Base-by-base conservation (phyloP, 2,797 vertebrate species). In the Pangasius sanitwongsei region DNA sequence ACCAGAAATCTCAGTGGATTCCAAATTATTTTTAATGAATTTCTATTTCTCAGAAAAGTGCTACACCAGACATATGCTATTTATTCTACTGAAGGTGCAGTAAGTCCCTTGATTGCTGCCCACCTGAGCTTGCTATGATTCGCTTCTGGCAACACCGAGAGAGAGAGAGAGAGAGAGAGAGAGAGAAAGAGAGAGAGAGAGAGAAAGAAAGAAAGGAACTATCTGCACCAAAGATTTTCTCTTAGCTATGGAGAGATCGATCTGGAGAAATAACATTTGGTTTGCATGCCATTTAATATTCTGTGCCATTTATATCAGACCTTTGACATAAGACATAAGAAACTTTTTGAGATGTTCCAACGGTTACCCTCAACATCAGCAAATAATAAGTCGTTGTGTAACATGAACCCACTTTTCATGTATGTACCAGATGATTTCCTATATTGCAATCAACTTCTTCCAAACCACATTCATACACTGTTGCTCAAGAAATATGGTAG, bases 111-210 rank as follows among this genome's bases (percentile, higher is more conserved):
- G 82, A 67, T 84, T 67, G 41, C 82, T n/a, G 59, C 81, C 81
- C 81, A 83, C 81, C 81, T 48, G 59, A 34, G 25, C 81, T 83
- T 83, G 59, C 59, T 18, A 50, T 67, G 82, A 84, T 84, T 84
- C 11, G 31, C 67, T 72, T 85, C 50, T 85, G 50, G 65, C 31
- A 72, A 65, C 41, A 55, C 61, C 11, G 83, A 31, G 34, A 78
- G 53, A 72, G 55, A 69, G 34, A 53, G 59, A 59, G 81, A 63
- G 34, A 61, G 28, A 72, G 87, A 84, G 55, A 84, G 70, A 85
- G 87, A n/a, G 48, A 23, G 28, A 70, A 28, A 67, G 50, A 53
- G 20, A 23, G 41, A 53, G 23, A 78, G 63, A 65, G 7, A 50
- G 8, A n/a, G 4, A 77, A 37, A 72, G 41, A 86, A 28, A 65